A percentile compares a stretch with the other conserved stretches of the same genome.
phyloP scores from a whole-genome alignment of 2,113 vertebrate species.

The pig (Sus scrofa) region DNA sequence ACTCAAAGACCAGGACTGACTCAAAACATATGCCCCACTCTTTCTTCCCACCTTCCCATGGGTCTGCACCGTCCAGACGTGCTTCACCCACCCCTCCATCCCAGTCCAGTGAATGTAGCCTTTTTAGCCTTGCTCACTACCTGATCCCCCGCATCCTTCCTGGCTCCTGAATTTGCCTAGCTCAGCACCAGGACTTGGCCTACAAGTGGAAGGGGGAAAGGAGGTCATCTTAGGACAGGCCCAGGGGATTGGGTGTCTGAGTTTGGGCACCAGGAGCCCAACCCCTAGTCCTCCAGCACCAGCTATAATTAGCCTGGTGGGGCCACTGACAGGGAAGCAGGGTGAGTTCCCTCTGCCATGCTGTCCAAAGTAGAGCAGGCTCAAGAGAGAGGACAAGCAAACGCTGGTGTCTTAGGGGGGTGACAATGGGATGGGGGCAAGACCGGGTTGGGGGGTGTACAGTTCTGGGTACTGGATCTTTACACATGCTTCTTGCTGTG shows the following conservation, averaged over 20 bases:
- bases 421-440: background rate
- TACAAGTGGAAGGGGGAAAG: conserved; percentile 30
- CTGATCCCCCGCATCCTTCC: background rate
- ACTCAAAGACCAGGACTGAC: background rate
- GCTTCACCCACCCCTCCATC: rapidly evolving
- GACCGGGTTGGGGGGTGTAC: background rate
- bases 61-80: background rate
- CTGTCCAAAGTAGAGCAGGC: background rate
- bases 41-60: background rate
- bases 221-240: conserved; percentile 52
- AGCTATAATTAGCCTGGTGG: conserved; percentile 81
- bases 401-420: background rate
- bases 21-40: background rate
- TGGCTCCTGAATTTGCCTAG: conserved; percentile 5
- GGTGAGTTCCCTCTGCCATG: background rate
- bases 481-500: background rate
- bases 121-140: background rate
- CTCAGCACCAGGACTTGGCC: conserved; percentile 63
- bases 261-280: background rate
- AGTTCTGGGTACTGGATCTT: background rate
- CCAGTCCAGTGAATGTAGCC: background rate
- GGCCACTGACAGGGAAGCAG: background rate
- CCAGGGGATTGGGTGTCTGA: conserved; percentile 63
- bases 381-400: background rate
- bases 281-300: background rate